These are phyloP conservation scores for Agriopis marginaria DNA, from an alignment of 2,888 invertebrate species.

Conservation along the genomic window DNA sequence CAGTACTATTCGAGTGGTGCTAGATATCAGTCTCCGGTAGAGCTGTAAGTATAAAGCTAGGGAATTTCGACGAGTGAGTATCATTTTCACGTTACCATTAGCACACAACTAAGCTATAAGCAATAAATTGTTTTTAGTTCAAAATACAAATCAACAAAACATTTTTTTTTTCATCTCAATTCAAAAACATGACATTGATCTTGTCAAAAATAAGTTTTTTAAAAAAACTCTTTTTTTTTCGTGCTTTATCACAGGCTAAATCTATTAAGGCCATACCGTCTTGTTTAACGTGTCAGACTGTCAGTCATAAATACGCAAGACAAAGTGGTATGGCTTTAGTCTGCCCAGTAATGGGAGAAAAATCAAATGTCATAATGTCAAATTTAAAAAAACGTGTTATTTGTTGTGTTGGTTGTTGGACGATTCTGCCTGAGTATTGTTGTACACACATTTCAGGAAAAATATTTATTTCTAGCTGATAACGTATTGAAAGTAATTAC, in stretches of 20 bases:
- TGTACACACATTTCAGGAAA: slow-evolving; percentile 15
- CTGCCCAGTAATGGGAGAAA: no score
- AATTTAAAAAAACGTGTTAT: neutral
- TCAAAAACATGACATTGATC: neutral
- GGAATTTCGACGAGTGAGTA: slow-evolving; percentile 44
- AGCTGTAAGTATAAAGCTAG: slow-evolving; percentile 39
- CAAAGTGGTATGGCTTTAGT: no score
- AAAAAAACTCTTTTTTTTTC: no score
- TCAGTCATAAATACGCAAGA: no score
- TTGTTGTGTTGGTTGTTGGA: no score
- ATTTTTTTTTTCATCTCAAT: neutral
- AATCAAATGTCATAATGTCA: neutral
- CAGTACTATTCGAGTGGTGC: slow-evolving; percentile 59
- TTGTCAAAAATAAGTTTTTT: no score
- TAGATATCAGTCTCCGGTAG: slow-evolving; percentile 55
- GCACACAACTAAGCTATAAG: neutral
- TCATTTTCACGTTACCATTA: slow-evolving; percentile 32
- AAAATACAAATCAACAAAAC: slow-evolving; percentile 15
- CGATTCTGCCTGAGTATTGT: neutral
- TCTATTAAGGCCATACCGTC: no score
- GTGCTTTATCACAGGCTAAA: no score
- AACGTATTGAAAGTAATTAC: neutral
- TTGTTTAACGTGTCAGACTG: no score
- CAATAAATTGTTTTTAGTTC: neutral
- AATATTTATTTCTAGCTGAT: slow-evolving; percentile 26